Conservation (phyloP, 2,113 vertebrate species). For the Spilogale gracilis region DNA sequence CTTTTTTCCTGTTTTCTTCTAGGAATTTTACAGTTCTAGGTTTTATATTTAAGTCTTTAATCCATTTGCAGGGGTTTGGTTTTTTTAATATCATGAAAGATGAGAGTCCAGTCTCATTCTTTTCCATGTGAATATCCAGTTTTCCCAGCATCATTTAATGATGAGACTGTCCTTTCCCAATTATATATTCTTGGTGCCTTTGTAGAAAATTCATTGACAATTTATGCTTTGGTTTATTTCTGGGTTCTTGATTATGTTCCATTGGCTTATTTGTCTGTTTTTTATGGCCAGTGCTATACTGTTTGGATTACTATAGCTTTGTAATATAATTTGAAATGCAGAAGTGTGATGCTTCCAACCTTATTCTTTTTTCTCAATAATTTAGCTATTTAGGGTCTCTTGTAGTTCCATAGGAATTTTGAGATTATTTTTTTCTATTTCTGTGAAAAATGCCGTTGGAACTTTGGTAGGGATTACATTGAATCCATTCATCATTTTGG, state of each 20-base stretch:
- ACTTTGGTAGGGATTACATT: not conserved
- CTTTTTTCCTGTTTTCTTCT: not conserved
- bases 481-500: not conserved
- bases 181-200: not conserved
- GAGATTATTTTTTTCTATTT: not conserved
- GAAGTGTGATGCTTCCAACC: not conserved
- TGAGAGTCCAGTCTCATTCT: not conserved
- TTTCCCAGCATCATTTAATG: not conserved
- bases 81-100: not conserved
- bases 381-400: not conserved
- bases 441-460: not conserved
- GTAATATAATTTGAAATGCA: not conserved
- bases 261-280: not conserved
- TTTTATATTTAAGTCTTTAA: not conserved
- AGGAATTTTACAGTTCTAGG: not conserved
- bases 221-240: not conserved
- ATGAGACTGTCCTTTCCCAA: not conserved
- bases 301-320: not conserved
- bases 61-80: not conserved
- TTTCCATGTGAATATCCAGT: not conserved
- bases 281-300: not conserved
- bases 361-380: not conserved
- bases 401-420: not conserved
- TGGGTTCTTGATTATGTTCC: not conserved
- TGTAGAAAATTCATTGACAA: not conserved